These are phyloP conservation scores for Irena cyanogastra DNA, from an alignment of 2,113 vertebrate species.

Conservation along the genomic window DNA sequence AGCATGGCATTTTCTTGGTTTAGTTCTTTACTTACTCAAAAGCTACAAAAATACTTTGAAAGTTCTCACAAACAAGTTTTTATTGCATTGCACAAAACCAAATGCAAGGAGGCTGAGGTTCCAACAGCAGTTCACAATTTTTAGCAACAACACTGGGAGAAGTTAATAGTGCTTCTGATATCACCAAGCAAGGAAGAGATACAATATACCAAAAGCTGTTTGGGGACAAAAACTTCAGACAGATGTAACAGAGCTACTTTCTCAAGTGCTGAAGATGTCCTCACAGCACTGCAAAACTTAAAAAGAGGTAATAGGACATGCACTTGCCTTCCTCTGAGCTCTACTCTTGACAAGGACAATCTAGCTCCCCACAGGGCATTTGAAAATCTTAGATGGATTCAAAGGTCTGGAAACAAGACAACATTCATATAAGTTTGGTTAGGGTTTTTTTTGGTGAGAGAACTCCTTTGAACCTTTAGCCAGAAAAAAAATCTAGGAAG, in stretches of 20 bases:
- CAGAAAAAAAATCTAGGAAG: background rate
- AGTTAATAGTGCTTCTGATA: background rate
- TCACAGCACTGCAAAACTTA: background rate
- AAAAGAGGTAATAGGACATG: background rate
- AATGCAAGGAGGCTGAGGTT: background rate
- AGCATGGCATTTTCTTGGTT: background rate
- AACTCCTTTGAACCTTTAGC: background rate
- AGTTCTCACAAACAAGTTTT: background rate
- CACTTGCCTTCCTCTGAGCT: background rate
- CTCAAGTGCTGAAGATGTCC: background rate
- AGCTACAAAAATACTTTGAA: background rate
- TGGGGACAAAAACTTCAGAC: background rate
- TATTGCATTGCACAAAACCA: background rate
- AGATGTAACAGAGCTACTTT: background rate
- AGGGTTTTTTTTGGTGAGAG: background rate
- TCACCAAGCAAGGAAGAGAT: background rate
- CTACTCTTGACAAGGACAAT: background rate
- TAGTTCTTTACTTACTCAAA: background rate
- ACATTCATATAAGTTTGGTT: accelerated
- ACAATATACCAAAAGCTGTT: background rate
- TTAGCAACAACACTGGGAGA: background rate
- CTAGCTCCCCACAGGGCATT: accelerated
- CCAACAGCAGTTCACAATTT: background rate
- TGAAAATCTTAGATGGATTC: background rate
- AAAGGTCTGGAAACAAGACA: background rate